Evolutionary conservation across 2,888 invertebrate species (phyloP), one percentile per base, ranked within the genome.

Genomic region (Eristalinus sepulchralis): DNA sequence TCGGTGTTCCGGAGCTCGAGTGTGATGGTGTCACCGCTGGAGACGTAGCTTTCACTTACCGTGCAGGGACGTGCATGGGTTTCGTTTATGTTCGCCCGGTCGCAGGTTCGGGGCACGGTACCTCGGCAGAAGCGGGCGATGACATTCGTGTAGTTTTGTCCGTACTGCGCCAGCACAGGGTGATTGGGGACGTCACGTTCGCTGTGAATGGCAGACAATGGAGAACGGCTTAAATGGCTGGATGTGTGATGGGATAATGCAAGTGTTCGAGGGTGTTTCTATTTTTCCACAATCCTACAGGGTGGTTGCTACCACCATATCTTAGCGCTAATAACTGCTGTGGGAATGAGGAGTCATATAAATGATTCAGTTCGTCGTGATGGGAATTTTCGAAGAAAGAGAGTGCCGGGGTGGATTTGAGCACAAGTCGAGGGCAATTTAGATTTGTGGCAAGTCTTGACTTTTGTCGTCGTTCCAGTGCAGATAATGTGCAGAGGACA

Each of bases 91-190:
- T 97, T 94, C 0, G 96, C 96, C 89, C 97, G 96, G 91, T 97
- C 97, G 90, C 97, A 97, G 57, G 96, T 97, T 88, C 95, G 94
- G 0, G 97, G 97, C 13, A 97, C 95, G 63, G 96, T 95, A 90
- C 97, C 97, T 72, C 96, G 95, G 91, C 97, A 97, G 92, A 96
- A 97, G 70, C 96, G 94, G 0, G 97, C 97, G 68, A 97, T 94
- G 13, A 97, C 93, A 8, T 96, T 96, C 1, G 96, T 96, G 89
- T 90, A 89, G 62, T 97, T 97, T 77, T 95, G 94, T 0, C 94
- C 94, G 20, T 95, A 95, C 57, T 94, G 94, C 88, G 94, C 93
- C 10, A 90, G 63, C 1, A 90, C 81, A 1, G 90, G 89, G 81
- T 90, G 89, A 27, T 88, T 88, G 88, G 83, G 91, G 89, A 68